Evolutionary conservation across 2,888 invertebrate genomes (phyloP).

Genomic region (Mimumesa dahlbomi): DNA sequence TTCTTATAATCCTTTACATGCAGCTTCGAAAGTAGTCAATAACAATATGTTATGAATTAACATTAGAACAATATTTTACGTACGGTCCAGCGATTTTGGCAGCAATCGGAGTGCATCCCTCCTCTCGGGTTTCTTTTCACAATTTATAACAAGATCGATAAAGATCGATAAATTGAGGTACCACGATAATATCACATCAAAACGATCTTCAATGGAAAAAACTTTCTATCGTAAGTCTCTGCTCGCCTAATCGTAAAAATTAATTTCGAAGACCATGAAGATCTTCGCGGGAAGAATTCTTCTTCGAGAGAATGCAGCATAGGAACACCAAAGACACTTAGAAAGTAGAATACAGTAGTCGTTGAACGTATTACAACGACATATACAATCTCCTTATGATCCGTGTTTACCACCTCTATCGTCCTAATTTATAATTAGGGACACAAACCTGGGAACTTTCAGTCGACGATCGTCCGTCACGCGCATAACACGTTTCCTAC

Average conservation of each 20-base stretch:
- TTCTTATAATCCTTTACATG: not conserved
- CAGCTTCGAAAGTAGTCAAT: not conserved
- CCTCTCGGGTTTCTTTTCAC: not conserved
- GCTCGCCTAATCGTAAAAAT: slow-evolving; percentile 4
- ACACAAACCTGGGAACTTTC: too few species aligned
- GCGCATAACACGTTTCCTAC: too few species aligned
- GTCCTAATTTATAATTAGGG: too few species aligned
- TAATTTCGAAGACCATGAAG: not conserved
- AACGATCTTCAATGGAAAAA: slow-evolving; percentile 28
- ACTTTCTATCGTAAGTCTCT: slow-evolving; percentile 8
- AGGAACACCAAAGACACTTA: slow-evolving; percentile 53
- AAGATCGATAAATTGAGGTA: slow-evolving; percentile 30
- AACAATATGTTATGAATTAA: too few species aligned
- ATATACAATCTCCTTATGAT: too few species aligned
- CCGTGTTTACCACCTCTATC: too few species aligned
- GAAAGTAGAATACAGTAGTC: slow-evolving; percentile 30
- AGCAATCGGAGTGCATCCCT: slow-evolving; percentile 35
- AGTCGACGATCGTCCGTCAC: too few species aligned
- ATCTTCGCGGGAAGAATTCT: slow-evolving; percentile 31
- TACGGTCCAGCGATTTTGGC: slow-evolving; percentile 11
- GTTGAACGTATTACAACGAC: not conserved
- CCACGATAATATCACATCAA: slow-evolving; percentile 43
- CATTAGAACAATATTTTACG: too few species aligned
- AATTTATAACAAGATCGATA: not conserved
- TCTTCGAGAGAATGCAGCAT: slow-evolving; percentile 29